Evolutionary conservation across 2,888 invertebrate species (phyloP), one percentile per base, ranked within the genome.

Genomic region (Helleia helle): DNA sequence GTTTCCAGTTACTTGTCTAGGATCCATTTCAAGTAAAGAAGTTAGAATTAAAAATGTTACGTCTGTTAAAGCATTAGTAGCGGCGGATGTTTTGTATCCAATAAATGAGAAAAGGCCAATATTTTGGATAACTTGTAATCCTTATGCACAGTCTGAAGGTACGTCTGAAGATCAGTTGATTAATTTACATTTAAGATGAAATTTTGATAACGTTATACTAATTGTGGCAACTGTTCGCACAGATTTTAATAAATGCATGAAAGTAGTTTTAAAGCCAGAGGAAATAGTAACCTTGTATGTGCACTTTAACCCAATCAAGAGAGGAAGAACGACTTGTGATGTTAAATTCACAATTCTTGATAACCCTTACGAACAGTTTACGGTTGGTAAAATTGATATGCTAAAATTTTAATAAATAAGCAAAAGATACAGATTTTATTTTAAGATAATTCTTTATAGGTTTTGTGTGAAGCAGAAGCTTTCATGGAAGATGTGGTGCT

Each of bases 401-500:
- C 5, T 14, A 13, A 14, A 15, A 6, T 30, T 15, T 1, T 14
- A 38, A 13, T 17, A n/a, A n/a, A n/a, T n/a, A n/a, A n/a, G n/a
- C n/a, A n/a, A n/a, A n/a, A n/a, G n/a, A n/a, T n/a, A n/a, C n/a
- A n/a, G n/a, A n/a, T n/a, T n/a, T n/a, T n/a, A n/a, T n/a, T n/a
- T n/a, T n/a, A n/a, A n/a, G n/a, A n/a, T n/a, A 3, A 17, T 48
- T 39, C 27, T 31, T 54, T 47, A 3, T 41, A 84, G 84, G 56
- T 83, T 12, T 41, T 70, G 13, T 83, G 83, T 54, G 76, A 81
- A 58, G 79, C 68, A 4, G 83, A 84, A 60, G 73, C 80, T 0
- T 83, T 84, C 49, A 72, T 77, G 65, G 84, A 81, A 59, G 83
- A 84, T 49, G 72, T 84, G 1, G 71, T 81, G 47, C 51, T 84